These are phyloP conservation scores for Colletes collaris DNA, from an alignment of 2,888 invertebrate genomes.

Conservation along the genomic window DNA sequence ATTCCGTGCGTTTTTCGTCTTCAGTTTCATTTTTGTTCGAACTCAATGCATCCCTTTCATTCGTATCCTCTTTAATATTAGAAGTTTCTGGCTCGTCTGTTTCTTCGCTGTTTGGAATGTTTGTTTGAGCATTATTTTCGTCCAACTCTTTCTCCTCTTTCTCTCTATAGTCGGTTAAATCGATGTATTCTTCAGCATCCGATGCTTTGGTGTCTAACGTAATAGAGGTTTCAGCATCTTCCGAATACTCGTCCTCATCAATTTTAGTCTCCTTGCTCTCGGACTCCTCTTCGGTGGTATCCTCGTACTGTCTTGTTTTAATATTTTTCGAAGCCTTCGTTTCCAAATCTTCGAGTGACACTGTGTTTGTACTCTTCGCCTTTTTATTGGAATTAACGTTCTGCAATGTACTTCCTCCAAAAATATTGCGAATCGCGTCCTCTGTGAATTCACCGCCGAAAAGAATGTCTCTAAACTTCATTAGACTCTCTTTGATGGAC, in stretches of 20 bases:
- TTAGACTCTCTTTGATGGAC: slow-evolving; percentile 49
- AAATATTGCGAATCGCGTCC: slow-evolving; percentile 7
- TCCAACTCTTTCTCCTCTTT: not conserved
- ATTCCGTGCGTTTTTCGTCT: slow-evolving; percentile 2
- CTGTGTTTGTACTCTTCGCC: not conserved
- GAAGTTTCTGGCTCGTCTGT: not conserved
- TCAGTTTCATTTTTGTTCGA: not conserved
- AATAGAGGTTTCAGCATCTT: slow-evolving; percentile 8
- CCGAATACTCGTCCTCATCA: slow-evolving; percentile 16
- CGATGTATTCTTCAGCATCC: slow-evolving; percentile 50
- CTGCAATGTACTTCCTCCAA: slow-evolving; percentile 2
- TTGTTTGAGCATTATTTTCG: not conserved
- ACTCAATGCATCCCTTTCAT: not conserved
- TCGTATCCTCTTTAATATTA: slow-evolving; percentile 25
- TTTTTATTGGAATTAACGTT: not conserved
- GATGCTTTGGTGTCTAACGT: slow-evolving; percentile 15
- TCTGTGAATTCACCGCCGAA: slow-evolving; percentile 42
- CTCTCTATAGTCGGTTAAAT: not conserved
- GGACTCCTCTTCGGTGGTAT: not conserved
- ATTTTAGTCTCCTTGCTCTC: not conserved
- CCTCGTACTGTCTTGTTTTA: slow-evolving; percentile 28
- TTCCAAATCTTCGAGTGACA: slow-evolving; percentile 45
- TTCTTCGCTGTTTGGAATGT: not conserved
- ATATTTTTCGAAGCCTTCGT: slow-evolving; percentile 51
- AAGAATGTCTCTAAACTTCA: slow-evolving; percentile 61